Percentiles rank a stretch among this genome's conserved stretches.
Evolutionary conservation across 2,888 invertebrate species (phyloP).

Genomic region (Nomada fabriciana): DNA sequence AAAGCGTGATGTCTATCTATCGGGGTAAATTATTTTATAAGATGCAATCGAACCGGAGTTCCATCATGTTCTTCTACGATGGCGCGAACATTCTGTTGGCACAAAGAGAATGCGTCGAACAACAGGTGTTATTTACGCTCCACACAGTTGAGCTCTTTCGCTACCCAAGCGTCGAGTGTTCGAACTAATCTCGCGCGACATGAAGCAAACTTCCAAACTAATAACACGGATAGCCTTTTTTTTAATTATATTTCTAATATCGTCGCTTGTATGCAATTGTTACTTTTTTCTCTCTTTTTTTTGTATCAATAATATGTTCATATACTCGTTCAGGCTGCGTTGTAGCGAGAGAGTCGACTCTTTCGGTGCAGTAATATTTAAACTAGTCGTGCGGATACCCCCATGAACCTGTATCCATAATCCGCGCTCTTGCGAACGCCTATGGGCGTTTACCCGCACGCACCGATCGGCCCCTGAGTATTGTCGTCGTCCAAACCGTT

Average conservation of each 20-base stretch:
- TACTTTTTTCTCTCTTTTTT: not conserved
- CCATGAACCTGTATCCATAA: not conserved
- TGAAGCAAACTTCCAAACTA: not conserved
- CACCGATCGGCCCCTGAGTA: not conserved
- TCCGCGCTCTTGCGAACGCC: not conserved
- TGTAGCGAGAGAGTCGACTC: conserved; percentile 7
- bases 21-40: conserved; percentile 29
- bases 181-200: not conserved
- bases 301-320: not conserved
- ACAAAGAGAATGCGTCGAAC: not conserved
- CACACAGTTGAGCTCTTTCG: conserved; percentile 18
- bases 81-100: conserved; percentile 8
- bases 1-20: conserved; percentile 9
- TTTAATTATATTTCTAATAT: not conserved
- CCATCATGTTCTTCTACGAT: conserved; percentile 21
- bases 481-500: not conserved
- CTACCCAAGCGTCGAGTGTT: conserved; percentile 4
- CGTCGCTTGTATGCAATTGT: not conserved
- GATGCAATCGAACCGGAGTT: conserved; percentile 25
- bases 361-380: not conserved
- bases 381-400: not conserved
- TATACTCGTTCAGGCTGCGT: not conserved
- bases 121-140: conserved; percentile 32
- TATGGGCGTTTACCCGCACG: conserved; percentile 5
- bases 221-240: not conserved